Conservation (phyloP, 2,888 invertebrate species). For the Dendrolimus pini region DNA sequence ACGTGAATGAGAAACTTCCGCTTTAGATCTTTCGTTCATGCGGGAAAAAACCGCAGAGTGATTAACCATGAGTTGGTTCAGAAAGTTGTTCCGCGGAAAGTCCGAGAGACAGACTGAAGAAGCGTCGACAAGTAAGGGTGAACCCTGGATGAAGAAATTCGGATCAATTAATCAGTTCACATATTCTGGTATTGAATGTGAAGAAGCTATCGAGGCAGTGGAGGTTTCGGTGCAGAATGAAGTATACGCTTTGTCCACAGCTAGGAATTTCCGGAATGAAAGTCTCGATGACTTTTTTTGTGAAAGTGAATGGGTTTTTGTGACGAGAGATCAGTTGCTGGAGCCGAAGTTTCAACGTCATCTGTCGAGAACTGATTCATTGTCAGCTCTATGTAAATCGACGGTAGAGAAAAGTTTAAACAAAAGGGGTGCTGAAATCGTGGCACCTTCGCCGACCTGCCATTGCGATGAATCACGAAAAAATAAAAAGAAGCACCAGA, state of each 20-base stretch:
- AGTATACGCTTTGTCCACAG: conserved; percentile 54
- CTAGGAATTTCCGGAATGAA: conserved; percentile 53
- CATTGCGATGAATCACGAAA: conserved; percentile 41
- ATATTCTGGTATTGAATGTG: conserved; percentile 12
- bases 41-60: conserved; percentile 78
- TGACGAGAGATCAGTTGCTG: conserved; percentile 42
- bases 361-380: conserved; percentile 34
- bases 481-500: conserved; percentile 18
- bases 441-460: conserved; percentile 49
- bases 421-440: conserved; percentile 31
- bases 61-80: conserved; percentile 81
- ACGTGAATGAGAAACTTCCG: conserved; percentile 78
- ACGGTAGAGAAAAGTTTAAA: conserved; percentile 30
- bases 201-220: conserved; percentile 21
- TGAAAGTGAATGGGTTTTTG: conserved; percentile 62
- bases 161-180: conserved; percentile 24
- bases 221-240: conserved; percentile 28
- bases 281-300: conserved; percentile 43
- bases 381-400: conserved; percentile 44
- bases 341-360: conserved; percentile 52
- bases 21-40: conserved; percentile 78
- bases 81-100: conserved; percentile 77
- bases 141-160: conserved; percentile 25
- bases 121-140: conserved; percentile 19
- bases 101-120: conserved; percentile 57